Conservation (phyloP, 1,140 invertebrate genomes). For the Thereuonema tuberculata region DNA sequence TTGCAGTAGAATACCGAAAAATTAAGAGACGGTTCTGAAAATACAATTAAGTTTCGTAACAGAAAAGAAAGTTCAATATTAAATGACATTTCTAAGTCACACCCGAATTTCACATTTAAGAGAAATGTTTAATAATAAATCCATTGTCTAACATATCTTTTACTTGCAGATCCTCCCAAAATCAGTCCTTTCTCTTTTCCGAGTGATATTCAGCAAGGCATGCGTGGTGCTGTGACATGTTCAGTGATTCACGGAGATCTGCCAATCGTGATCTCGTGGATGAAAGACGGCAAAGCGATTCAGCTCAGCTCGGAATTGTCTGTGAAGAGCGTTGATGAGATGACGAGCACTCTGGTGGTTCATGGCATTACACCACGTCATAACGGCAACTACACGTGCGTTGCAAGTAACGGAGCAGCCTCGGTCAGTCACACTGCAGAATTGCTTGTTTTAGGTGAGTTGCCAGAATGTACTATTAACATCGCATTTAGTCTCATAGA, state of each 20-base stretch:
- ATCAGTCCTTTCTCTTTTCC: slow-evolving; percentile 34
- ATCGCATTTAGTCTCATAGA: background rate
- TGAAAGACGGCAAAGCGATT: slow-evolving; percentile 51
- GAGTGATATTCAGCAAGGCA: slow-evolving; percentile 31
- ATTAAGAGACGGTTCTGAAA: too few relatives aligned
- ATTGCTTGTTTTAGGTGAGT: slow-evolving; percentile 3
- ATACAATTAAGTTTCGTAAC: too few relatives aligned
- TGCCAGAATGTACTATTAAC: background rate
- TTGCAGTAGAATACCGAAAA: too few relatives aligned
- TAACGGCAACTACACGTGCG: slow-evolving; percentile 69
- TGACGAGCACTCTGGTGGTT: slow-evolving; percentile 75
- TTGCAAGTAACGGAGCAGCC: slow-evolving; percentile 41
- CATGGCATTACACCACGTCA: slow-evolving; percentile 39
- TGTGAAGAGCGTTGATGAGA: slow-evolving; percentile 59
- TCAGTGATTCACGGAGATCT: slow-evolving; percentile 87
- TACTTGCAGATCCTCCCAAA: slow-evolving; percentile 33
- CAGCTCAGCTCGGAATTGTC: slow-evolving; percentile 36
- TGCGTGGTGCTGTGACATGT: slow-evolving; percentile 55
- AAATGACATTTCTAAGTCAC: too few relatives aligned
- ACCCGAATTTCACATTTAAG: too few relatives aligned
- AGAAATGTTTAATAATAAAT: too few relatives aligned
- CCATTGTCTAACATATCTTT: too few relatives aligned
- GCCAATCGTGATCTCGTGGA: slow-evolving; percentile 68
- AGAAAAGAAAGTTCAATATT: too few relatives aligned
- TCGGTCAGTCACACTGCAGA: slow-evolving; percentile 29